Evolutionary conservation across 2,888 invertebrate species (phyloP), one percentile per base, ranked within the genome.

Genomic region (Eilema sororculum): DNA sequence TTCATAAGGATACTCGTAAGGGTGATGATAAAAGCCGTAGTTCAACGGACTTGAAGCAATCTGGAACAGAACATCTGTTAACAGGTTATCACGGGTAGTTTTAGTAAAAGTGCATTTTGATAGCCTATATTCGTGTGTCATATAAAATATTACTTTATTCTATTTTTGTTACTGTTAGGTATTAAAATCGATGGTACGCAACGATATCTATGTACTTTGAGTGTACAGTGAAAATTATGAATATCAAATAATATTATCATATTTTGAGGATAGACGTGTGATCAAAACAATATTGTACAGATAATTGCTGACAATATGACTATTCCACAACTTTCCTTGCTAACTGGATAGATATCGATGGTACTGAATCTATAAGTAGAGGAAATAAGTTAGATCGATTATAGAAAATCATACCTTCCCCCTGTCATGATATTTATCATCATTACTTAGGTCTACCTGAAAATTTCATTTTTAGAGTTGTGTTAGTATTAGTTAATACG

Each of bases 1-100:
- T 75, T 95, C 95, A 68, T 90, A 93, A 33, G 73, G 69, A 80
- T 94, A 92, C n/a, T 94, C 94, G 76, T 94, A 91, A 16, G 95
- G 95, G 69, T 96, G 95, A 74, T 97, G 97, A 87, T 98, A 97
- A 65, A 97, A 95, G 25, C 98, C 98, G 86, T 98, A 98, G 93
- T 96, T 97, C 74, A 97, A 86, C 89, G 97, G 97, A 91, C 96
- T 97, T 80, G 97, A 96, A 83, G 97, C 97, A 84, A 97, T 96
- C 96, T 96, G 89, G 90, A 92, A 92, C 91, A 93, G 91, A 95
- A 95, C 89, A 92, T 89, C 95, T 95, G 84, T 95, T 94, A 95
- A 93, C 89, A 76, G 89, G 90, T 95, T 93, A 95, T 88, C 90
- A 76, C 82, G 82, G 77, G 85, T 85, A 75, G 64, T 84, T 82